Evolutionary conservation across 2,888 invertebrate genomes (phyloP).

Genomic region (Hydraecia micacea): DNA sequence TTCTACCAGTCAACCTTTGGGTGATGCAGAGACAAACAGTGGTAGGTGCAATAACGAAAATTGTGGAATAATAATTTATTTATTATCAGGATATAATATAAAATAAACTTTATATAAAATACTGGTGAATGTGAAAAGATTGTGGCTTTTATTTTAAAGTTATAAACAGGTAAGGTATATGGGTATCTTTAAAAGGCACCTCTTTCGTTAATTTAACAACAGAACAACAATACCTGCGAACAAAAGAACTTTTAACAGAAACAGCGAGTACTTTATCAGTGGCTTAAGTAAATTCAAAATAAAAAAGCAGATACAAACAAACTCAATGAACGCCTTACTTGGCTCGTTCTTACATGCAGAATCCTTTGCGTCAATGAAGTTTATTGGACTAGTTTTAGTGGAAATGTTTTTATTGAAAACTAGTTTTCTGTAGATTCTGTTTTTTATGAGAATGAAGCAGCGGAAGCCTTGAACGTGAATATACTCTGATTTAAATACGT

Average conservation of each 20-base stretch:
- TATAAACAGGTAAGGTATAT: neutral
- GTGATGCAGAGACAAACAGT: no score
- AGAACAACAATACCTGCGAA: constrained; percentile 45
- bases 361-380: constrained; percentile 64
- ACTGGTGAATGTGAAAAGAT: neutral
- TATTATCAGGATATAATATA: no score
- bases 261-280: constrained; percentile 54
- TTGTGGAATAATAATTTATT: no score
- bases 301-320: constrained; percentile 58
- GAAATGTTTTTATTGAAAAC: constrained; percentile 58
- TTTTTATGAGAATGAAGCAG: constrained; percentile 15
- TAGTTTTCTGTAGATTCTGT: constrained; percentile 25
- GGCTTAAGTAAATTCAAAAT: constrained; percentile 54
- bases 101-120: no score
- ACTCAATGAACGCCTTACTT: constrained; percentile 62
- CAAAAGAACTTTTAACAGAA: constrained; percentile 50
- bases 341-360: constrained; percentile 61
- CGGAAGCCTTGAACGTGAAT: constrained; percentile 16
- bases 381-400: constrained; percentile 65
- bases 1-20: no score
- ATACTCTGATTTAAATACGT: constrained; percentile 1
- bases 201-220: constrained; percentile 29
- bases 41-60: no score
- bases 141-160: neutral
- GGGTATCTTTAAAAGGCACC: constrained; percentile 16